Evolutionary conservation across 2,113 vertebrate species (phyloP).

Genomic region (Bubalus kerabau): DNA sequence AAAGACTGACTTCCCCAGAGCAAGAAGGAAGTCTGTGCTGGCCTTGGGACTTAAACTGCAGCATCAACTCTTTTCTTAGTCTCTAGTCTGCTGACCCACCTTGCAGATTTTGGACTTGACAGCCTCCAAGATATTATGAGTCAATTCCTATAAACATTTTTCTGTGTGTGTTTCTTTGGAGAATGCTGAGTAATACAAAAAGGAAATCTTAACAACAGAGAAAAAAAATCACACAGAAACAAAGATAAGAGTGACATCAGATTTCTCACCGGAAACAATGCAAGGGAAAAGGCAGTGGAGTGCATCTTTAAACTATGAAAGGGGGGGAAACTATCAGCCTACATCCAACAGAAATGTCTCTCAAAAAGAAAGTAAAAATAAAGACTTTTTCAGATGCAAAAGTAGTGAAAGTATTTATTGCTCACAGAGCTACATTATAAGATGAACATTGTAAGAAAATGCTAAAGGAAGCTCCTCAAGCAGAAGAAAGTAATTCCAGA

Average conservation of each 20-base stretch:
- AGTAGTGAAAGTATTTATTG: background rate
- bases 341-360: background rate
- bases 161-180: background rate
- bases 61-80: background rate
- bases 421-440: background rate
- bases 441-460: background rate
- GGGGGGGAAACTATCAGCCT: background rate
- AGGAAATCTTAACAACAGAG: background rate
- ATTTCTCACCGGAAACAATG: background rate
- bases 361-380: background rate
- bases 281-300: background rate
- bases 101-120: background rate
- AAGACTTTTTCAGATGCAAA: background rate
- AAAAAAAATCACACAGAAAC: background rate
- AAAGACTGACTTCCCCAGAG: background rate
- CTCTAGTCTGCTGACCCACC: background rate
- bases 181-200: background rate
- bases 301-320: background rate
- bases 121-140: background rate
- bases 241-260: background rate
- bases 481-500: background rate
- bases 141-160: background rate
- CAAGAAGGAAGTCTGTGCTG: background rate
- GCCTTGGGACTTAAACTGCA: background rate
- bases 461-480: background rate